Conservation (phyloP, 2,797 vertebrate genomes). For the Lepus oiostolus region DNA sequence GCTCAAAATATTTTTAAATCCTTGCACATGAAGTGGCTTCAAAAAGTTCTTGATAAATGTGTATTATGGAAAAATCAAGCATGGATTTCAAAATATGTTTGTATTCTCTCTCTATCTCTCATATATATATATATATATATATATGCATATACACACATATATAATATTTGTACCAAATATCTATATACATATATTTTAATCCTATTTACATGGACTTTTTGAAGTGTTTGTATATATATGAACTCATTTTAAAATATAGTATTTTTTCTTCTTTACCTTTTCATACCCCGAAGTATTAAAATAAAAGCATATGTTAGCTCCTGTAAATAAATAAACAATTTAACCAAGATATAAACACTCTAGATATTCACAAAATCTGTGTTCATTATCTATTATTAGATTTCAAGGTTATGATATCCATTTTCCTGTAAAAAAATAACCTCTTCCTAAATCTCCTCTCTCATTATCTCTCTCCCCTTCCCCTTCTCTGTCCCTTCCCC, state of each 20-base stretch:
- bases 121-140: conserved; percentile 50
- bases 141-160: background rate
- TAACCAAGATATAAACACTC: conserved; percentile 37
- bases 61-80: no score
- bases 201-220: no score
- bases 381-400: conserved; percentile 45
- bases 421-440: background rate
- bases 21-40: no score
- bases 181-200: no score
- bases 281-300: conserved; percentile 68
- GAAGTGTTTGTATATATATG: background rate
- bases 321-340: conserved; percentile 68
- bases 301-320: conserved; percentile 68
- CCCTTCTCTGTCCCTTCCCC: background rate
- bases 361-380: conserved; percentile 49
- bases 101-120: no score
- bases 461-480: background rate
- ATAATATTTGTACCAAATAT: no score
- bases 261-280: conserved; percentile 68
- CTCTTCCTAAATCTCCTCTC: background rate
- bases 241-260: conserved; percentile 59
- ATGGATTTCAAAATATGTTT: no score
- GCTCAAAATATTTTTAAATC: no score
- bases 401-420: conserved; percentile 41
- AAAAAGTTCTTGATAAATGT: no score